phyloP scores from a whole-genome alignment of 2,113 vertebrate species.

The Tragelaphus scriptus region DNA sequence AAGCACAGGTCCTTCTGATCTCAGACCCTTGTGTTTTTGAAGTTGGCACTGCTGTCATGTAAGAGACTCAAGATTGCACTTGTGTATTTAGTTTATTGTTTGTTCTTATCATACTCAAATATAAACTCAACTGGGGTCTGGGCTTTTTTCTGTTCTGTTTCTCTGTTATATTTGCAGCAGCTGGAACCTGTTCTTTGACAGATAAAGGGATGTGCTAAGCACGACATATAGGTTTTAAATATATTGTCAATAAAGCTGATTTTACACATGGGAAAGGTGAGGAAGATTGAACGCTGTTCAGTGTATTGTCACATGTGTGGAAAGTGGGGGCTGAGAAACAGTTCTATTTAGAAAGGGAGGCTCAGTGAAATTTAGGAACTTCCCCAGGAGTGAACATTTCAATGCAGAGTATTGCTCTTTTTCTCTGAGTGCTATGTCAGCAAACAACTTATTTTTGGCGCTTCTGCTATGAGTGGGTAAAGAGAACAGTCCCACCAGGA shows the following conservation, averaged over 20 bases:
- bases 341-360: not conserved
- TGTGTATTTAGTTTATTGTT: not conserved
- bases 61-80: not conserved
- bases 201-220: not conserved
- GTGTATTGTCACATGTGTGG: not conserved
- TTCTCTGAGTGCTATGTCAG: not conserved
- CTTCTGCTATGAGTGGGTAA: not conserved
- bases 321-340: not conserved
- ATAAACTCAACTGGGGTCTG: not conserved
- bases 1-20: not conserved
- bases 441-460: not conserved
- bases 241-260: not conserved
- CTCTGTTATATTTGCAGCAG: not conserved
- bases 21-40: not conserved
- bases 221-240: not conserved
- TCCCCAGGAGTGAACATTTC: not conserved
- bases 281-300: not conserved
- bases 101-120: not conserved
- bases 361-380: not conserved
- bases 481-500: not conserved
- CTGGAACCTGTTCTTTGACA: not conserved
- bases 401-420: not conserved
- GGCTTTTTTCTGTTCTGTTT: not conserved
- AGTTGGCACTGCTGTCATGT: not conserved
- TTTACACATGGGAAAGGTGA: not conserved